Percentiles rank a stretch among this genome's conserved stretches.
These are phyloP conservation scores for Dermolepida albohirtum DNA, from an alignment of 2,888 invertebrate species.

Conservation along the genomic window DNA sequence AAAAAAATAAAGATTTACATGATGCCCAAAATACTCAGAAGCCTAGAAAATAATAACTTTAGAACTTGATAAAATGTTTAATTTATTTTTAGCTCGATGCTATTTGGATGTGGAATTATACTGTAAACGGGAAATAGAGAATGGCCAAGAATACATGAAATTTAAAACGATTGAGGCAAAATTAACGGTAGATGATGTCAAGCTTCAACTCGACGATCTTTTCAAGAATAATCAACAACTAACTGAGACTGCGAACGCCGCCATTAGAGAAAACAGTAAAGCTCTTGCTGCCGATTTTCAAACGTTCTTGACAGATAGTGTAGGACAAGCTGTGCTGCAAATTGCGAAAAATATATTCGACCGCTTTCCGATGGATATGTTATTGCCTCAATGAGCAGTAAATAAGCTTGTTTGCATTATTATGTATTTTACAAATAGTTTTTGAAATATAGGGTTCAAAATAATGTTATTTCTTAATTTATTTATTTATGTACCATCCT, in stretches of 20 bases:
- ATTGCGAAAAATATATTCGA: slow-evolving; percentile 47
- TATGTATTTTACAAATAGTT: no score
- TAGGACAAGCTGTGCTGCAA: slow-evolving; percentile 45
- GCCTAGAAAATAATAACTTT: no score
- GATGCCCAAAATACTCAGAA: no score
- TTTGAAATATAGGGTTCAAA: no score
- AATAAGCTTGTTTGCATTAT: not conserved
- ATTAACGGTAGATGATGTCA: slow-evolving; percentile 27
- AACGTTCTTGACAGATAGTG: slow-evolving; percentile 49
- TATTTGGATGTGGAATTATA: not conserved
- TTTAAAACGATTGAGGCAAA: slow-evolving; percentile 23
- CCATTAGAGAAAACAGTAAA: slow-evolving; percentile 52
- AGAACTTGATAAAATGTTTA: no score
- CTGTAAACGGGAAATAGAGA: not conserved
- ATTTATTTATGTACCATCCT: no score
- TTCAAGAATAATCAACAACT: slow-evolving; percentile 52
- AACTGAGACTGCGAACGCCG: slow-evolving; percentile 49
- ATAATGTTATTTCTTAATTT: no score
- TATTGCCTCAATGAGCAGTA: slow-evolving; percentile 42
- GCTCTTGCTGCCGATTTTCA: slow-evolving; percentile 50
- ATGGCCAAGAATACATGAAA: slow-evolving; percentile 15
- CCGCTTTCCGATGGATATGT: slow-evolving; percentile 47
- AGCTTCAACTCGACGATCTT: slow-evolving; percentile 49
- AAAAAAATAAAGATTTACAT: no score
- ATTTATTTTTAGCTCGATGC: not conserved